A percentile compares a stretch with the other conserved stretches of the same genome.
Evolutionary conservation across 2,113 vertebrate genomes (phyloP).

Genomic region (Nothoprocta pentlandii): DNA sequence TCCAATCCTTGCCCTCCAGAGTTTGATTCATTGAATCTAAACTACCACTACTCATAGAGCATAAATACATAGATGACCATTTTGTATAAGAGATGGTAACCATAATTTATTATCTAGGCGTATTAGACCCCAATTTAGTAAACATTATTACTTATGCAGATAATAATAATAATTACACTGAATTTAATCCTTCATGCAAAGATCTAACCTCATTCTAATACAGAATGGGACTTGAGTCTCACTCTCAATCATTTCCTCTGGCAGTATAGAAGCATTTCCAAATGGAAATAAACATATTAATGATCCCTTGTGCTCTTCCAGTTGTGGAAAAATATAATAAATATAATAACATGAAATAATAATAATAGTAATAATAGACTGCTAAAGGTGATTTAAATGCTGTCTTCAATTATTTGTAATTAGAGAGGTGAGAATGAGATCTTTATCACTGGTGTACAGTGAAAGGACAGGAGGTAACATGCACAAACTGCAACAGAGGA

Average conservation of each 20-base stretch:
- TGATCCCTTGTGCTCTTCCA: neutral
- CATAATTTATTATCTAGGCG: neutral
- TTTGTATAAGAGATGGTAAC: neutral
- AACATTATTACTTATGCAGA: neutral
- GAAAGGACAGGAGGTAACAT: constrained; percentile 10
- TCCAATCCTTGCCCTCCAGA: neutral
- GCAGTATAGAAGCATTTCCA: neutral
- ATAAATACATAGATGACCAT: constrained; percentile 5
- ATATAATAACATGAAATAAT: too few species aligned
- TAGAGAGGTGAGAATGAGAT: neutral
- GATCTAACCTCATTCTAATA: neutral
- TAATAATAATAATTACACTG: neutral
- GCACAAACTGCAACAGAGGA: neutral
- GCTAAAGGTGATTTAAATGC: neutral
- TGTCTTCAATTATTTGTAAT: neutral
- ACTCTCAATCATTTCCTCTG: neutral
- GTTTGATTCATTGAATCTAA: neutral
- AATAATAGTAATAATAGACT: too few species aligned
- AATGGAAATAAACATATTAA: neutral
- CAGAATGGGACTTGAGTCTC: neutral
- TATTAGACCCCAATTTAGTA: neutral
- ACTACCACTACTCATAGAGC: neutral
- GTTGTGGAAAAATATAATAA: neutral
- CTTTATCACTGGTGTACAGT: neutral
- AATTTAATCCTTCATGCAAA: neutral